A percentile compares a stretch with the other conserved stretches of the same genome.
Conservation (phyloP, 1,140 invertebrate species). For the Drosophila ercepeae region DNA sequence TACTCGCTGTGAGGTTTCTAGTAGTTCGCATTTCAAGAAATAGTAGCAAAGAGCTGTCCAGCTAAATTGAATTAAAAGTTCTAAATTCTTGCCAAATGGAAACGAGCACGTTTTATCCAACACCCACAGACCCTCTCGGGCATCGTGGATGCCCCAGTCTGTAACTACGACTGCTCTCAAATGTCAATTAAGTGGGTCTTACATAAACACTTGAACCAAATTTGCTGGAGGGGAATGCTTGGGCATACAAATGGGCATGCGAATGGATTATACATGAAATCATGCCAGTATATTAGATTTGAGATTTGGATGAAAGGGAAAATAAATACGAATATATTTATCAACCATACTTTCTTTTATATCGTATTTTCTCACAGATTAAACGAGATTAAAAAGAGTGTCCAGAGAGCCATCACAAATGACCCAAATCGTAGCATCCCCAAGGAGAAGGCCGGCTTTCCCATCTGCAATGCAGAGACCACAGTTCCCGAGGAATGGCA, state of each 20-base stretch:
- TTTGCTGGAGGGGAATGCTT: conserved; percentile 29
- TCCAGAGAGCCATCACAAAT: conserved; percentile 57
- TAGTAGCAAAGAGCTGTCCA: not conserved
- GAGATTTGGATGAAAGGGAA: conserved; percentile 1
- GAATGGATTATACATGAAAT: conserved; percentile 11
- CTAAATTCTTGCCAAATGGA: conserved; percentile 50
- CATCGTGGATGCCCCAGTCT: conserved; percentile 23
- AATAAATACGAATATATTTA: not conserved
- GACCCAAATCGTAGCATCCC: conserved; percentile 39
- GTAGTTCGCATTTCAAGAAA: not conserved
- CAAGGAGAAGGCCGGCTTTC: conserved; percentile 71
- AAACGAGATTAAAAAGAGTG: conserved; percentile 57
- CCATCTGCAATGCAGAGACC: conserved; percentile 68
- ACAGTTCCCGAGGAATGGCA: conserved; percentile 59
- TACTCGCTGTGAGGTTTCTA: conserved; percentile 17
- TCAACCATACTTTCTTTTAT: not conserved
- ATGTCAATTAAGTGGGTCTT: conserved; percentile 77
- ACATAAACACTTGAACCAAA: conserved; percentile 75
- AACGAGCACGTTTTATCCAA: conserved; percentile 17
- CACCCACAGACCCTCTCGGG: conserved; percentile 14
- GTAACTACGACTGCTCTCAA: conserved; percentile 55
- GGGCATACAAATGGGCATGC: conserved; percentile 17
- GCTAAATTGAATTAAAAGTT: conserved; percentile 70
- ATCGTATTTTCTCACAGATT: conserved; percentile 39
- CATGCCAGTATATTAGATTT: not conserved